phyloP scores from a whole-genome alignment of 1,140 invertebrate genomes.

The Euura lappo region DNA sequence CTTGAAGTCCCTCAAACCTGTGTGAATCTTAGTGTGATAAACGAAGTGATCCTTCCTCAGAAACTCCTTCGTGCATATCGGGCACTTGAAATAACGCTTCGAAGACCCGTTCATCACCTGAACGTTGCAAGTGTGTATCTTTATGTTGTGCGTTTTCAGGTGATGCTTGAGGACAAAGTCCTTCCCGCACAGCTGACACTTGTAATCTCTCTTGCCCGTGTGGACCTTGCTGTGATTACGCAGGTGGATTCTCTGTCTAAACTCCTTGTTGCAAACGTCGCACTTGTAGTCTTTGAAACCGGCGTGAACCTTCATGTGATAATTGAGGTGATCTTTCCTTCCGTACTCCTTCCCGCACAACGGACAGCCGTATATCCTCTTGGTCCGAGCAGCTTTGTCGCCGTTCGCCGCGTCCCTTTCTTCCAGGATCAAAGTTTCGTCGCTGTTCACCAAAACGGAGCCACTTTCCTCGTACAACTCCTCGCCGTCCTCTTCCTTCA shows the following conservation, averaged over 20 bases:
- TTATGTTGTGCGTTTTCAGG: background rate
- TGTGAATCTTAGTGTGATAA: slow-evolving; percentile 16
- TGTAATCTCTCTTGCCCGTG: slow-evolving; percentile 49
- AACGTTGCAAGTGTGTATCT: background rate
- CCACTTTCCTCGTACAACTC: background rate
- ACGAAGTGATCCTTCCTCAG: background rate
- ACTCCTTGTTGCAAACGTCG: slow-evolving; percentile 49
- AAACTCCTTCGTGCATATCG: background rate
- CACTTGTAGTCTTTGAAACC: slow-evolving; percentile 54
- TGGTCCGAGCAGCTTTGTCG: background rate
- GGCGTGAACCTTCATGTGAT: slow-evolving; percentile 23
- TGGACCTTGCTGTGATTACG: slow-evolving; percentile 31
- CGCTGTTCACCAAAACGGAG: background rate
- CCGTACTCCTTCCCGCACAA: background rate
- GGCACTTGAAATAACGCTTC: background rate
- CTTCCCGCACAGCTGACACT: slow-evolving; percentile 50
- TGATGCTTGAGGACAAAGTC: slow-evolving; percentile 30
- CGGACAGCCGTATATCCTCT: background rate
- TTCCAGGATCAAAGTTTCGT: background rate
- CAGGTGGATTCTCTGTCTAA: slow-evolving; percentile 50
- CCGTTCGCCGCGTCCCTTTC: background rate
- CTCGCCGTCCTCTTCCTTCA: background rate
- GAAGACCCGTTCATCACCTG: background rate
- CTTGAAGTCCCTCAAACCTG: slow-evolving; percentile 52
- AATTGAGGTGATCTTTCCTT: slow-evolving; percentile 1